These are phyloP conservation scores for Cosmorhoe ocellata DNA, from an alignment of 2,888 invertebrate genomes.

Conservation along the genomic window DNA sequence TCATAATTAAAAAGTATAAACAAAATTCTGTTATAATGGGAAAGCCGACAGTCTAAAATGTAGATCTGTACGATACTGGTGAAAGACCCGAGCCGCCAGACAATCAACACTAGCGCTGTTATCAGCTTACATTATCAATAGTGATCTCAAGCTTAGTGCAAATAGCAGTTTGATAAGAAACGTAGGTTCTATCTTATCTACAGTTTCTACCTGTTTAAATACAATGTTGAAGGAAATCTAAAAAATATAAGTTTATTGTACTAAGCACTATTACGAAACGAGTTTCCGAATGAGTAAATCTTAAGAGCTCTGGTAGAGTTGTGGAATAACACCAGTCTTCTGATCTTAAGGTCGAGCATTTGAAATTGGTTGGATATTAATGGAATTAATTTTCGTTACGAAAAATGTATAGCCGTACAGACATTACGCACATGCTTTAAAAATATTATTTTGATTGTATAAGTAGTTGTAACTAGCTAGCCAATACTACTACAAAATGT, in stretches of 20 bases:
- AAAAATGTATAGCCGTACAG: too few relatives aligned
- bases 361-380: too few relatives aligned
- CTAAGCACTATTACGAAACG: not conserved
- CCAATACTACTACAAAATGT: too few relatives aligned
- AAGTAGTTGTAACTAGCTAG: too few relatives aligned
- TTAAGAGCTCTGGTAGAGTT: too few relatives aligned
- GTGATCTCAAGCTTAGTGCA: conserved; percentile 74
- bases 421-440: too few relatives aligned
- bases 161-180: conserved; percentile 74
- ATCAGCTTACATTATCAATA: conserved; percentile 71
- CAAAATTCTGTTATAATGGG: conserved; percentile 38
- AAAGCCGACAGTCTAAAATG: conserved; percentile 53
- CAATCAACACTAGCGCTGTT: conserved; percentile 57
- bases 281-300: not conserved
- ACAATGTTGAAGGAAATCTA: conserved; percentile 30
- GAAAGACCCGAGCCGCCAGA: conserved; percentile 49
- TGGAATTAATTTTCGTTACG: too few relatives aligned
- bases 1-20: conserved; percentile 58
- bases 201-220: conserved; percentile 56
- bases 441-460: too few relatives aligned
- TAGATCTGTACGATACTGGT: conserved; percentile 62
- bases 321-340: too few relatives aligned
- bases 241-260: conserved; percentile 20
- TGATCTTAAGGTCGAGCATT: too few relatives aligned
- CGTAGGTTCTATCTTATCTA: conserved; percentile 70